These are phyloP conservation scores for Ailurus styani DNA, from an alignment of 2,113 vertebrate species.

Conservation along the genomic window DNA sequence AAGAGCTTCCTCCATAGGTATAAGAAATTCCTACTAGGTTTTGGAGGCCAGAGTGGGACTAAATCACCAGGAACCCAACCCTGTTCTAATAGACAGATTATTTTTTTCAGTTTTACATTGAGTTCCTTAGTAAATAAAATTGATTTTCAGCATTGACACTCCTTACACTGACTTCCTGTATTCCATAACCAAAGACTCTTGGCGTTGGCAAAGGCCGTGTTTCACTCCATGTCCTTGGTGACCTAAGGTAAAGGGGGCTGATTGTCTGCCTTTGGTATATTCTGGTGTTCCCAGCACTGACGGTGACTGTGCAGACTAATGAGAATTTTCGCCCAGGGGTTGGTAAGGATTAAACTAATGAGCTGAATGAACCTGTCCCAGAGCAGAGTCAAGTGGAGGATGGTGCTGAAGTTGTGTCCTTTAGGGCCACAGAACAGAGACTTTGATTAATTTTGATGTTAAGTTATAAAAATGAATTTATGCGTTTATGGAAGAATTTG, in stretches of 20 bases:
- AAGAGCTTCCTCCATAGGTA: background rate
- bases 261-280: background rate
- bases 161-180: background rate
- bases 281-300: background rate
- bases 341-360: conserved; percentile 16
- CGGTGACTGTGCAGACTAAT: background rate
- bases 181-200: background rate
- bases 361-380: background rate
- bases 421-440: background rate
- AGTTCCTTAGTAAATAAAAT: conserved; percentile 4
- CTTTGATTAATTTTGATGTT: conserved; percentile 29
- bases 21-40: background rate
- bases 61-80: background rate
- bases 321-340: background rate
- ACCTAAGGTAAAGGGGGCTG: background rate
- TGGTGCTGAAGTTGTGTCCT: background rate
- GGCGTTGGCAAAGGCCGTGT: background rate
- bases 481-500: background rate
- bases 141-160: background rate
- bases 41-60: background rate
- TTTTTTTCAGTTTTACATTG: background rate
- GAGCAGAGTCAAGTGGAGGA: conserved; percentile 15
- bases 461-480: conserved; percentile 36
- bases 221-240: background rate
- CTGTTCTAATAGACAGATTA: background rate